These are phyloP conservation scores for Thamnophis elegans DNA, from an alignment of 2,797 vertebrate genomes.

Conservation along the genomic window DNA sequence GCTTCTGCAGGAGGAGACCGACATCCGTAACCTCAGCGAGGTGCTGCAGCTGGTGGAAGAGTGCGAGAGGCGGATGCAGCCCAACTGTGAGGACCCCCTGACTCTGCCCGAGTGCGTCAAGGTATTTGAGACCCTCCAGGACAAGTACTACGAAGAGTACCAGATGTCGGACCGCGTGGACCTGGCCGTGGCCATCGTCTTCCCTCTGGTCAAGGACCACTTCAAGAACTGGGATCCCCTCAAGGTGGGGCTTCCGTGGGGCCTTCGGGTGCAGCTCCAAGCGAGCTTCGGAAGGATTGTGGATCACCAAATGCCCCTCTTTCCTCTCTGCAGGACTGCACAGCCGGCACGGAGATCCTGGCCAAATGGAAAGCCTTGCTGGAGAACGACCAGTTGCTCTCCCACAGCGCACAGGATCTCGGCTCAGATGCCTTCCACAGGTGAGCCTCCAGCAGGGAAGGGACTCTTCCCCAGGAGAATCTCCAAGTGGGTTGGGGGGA, in stretches of 20 bases:
- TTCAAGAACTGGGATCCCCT: slow-evolving; percentile 93
- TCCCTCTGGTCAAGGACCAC: slow-evolving; percentile 89
- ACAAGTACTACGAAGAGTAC: slow-evolving; percentile 95
- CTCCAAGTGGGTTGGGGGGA: background rate
- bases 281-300: background rate
- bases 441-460: slow-evolving; percentile 60
- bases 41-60: slow-evolving; percentile 89
- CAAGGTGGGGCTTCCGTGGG: slow-evolving; percentile 72
- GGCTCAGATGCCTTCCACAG: slow-evolving; percentile 95
- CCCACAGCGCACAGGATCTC: slow-evolving; percentile 83
- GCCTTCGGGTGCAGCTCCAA: background rate
- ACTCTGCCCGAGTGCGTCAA: slow-evolving; percentile 86
- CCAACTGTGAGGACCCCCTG: slow-evolving; percentile 74
- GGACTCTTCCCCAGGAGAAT: background rate
- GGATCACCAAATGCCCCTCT: fast-evolving
- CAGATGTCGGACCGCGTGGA: slow-evolving; percentile 87
- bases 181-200: slow-evolving; percentile 88
- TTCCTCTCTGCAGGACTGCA: slow-evolving; percentile 79
- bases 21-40: slow-evolving; percentile 84
- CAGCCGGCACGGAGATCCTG: slow-evolving; percentile 86
- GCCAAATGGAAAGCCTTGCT: slow-evolving; percentile 92
- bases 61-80: slow-evolving; percentile 81
- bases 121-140: slow-evolving; percentile 89
- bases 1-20: slow-evolving; percentile 79
- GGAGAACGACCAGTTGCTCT: slow-evolving; percentile 85